Evolutionary conservation across 1,140 invertebrate genomes (phyloP).

Genomic region (Cydia splendana): DNA sequence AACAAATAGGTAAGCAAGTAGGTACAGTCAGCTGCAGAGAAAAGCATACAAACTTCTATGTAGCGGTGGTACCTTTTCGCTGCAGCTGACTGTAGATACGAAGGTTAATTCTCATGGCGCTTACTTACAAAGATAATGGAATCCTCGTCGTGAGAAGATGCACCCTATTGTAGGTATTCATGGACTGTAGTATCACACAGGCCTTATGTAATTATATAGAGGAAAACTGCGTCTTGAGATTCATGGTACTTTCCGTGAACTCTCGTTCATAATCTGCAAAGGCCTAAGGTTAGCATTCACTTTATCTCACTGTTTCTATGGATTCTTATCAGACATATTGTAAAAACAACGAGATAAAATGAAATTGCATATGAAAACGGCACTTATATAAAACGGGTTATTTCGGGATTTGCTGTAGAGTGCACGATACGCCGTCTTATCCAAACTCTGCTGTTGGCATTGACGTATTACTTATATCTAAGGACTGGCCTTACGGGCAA

Average conservation of each 20-base stretch:
- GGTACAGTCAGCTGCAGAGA: too few relatives aligned
- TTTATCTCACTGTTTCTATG: neutral
- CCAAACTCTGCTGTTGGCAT: too few relatives aligned
- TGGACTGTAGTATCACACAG: neutral
- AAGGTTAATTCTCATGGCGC: neutral
- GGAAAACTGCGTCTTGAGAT: neutral
- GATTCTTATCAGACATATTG: neutral
- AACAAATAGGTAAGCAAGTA: too few relatives aligned
- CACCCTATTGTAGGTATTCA: neutral
- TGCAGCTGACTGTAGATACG: neutral
- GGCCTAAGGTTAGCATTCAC: neutral
- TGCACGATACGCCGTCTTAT: too few relatives aligned
- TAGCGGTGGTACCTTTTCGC: too few relatives aligned
- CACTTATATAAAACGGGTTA: neutral
- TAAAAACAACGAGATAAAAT: neutral
- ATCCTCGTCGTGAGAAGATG: neutral
- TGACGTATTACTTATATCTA: too few relatives aligned
- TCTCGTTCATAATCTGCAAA: neutral
- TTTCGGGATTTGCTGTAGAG: too few relatives aligned
- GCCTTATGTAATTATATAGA: neutral
- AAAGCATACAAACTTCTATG: too few relatives aligned
- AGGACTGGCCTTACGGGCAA: too few relatives aligned
- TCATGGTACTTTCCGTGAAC: neutral
- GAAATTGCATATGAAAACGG: neutral
- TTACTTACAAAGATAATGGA: neutral